Base-by-base conservation (phyloP, 1,140 invertebrate genomes). In the Andrena cerasifolii region DNA sequence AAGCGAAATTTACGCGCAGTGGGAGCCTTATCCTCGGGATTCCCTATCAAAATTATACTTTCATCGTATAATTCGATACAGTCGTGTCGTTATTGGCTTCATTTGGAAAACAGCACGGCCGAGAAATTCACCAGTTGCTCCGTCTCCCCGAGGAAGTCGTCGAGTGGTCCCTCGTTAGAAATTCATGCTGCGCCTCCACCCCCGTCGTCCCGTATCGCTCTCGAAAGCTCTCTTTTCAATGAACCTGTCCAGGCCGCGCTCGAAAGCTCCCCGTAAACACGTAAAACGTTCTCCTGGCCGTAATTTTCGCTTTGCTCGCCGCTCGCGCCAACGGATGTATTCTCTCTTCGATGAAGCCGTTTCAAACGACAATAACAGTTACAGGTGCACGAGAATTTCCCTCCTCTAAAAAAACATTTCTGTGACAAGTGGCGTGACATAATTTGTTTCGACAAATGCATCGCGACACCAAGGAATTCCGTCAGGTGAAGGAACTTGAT, bases 81-180 rank as follows among this genome's bases (percentile, higher is more conserved):
- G 68, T 59, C 62, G 43, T 53, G 31, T 21, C 26, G 67, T 77
- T 68, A 84, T 84, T 84, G 73, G 66, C 78, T 77, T 80, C 71
- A 66, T 84, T 84, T 80, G 67, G 36, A 51, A 33, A 56, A 43
- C 65, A 49, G 62, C 81, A 84, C 83, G 78, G 79, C 31, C 61
- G 59, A 76, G 81, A 80, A 63, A 80, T 83, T 84, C 82, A 84
- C 81, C 81, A 83, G 83, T 84, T 83, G 81, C 81, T 83, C 65
- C 59, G 53, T 45, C 65, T 68, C 56, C 43, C 31, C 21, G 68
- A 77, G 59, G 14, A 36, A 36, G 59, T 79, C 47, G 28, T 78
- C 56, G 74, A 84, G 73, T 76, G 70, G 66, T 58, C 70, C 63
- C 82, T 86, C 78, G 81, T 89, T 89, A 89, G 84, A 81, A 84